These are phyloP conservation scores for Scaptodrosophila lebanonensis DNA, from an alignment of 1,140 invertebrate genomes.

Conservation along the genomic window DNA sequence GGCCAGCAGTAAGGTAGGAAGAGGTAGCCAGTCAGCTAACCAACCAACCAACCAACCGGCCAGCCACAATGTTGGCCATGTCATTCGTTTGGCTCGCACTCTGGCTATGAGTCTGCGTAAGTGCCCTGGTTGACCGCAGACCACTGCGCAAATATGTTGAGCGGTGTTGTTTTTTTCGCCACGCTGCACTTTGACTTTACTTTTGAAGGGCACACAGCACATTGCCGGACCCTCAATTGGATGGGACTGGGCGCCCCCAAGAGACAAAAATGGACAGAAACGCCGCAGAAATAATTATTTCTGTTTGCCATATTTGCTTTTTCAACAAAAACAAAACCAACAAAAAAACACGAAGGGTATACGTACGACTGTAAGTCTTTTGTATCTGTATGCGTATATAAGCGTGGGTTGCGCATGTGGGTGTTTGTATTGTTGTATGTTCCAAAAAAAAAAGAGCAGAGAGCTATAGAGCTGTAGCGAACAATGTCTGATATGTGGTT, in stretches of 20 bases:
- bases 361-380: slow-evolving; percentile 1
- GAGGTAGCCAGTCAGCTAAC: too few species aligned
- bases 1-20: too few species aligned
- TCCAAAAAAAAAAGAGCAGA: slow-evolving; percentile 14
- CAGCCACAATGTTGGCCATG: slow-evolving; percentile 33
- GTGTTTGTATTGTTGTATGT: slow-evolving; percentile 12
- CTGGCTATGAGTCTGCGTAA: too few species aligned
- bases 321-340: slow-evolving; percentile 5
- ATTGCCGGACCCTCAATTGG: slow-evolving; percentile 20
- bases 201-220: slow-evolving; percentile 45
- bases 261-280: slow-evolving; percentile 48
- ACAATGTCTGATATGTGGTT: slow-evolving; percentile 19
- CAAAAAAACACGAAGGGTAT: slow-evolving; percentile 23
- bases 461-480: slow-evolving; percentile 12
- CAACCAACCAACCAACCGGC: too few species aligned
- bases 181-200: slow-evolving; percentile 50
- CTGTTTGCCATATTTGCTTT: slow-evolving; percentile 59
- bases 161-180: slow-evolving; percentile 4
- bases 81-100: too few species aligned
- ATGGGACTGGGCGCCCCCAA: slow-evolving; percentile 24
- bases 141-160: slow-evolving; percentile 54
- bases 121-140: slow-evolving; percentile 63
- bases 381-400: slow-evolving; percentile 11
- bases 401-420: background rate
- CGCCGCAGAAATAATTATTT: slow-evolving; percentile 72